Evolutionary conservation across 2,113 vertebrate species (phyloP).

Genomic region (Crotophaga sulcirostris): DNA sequence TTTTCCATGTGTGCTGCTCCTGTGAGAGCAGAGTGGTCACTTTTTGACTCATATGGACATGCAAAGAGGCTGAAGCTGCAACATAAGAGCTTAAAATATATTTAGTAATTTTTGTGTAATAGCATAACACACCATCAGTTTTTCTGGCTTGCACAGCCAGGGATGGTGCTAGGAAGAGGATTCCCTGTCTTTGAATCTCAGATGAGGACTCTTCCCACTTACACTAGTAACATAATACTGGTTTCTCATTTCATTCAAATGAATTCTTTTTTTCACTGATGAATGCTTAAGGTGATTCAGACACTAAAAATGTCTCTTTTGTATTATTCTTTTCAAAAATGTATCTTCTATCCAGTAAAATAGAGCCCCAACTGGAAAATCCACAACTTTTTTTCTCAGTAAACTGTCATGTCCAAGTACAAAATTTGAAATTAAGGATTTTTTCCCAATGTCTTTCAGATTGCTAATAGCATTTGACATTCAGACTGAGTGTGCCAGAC

Average conservation of each 20-base stretch:
- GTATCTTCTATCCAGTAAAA: background rate
- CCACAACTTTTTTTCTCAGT: background rate
- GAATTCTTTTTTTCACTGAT: background rate
- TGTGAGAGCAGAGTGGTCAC: background rate
- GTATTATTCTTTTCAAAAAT: background rate
- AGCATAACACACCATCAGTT: background rate
- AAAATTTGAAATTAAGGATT: background rate
- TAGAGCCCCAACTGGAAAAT: background rate
- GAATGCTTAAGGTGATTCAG: background rate
- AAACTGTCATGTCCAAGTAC: background rate
- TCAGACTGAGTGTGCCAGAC: background rate
- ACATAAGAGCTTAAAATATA: background rate
- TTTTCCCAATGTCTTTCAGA: background rate
- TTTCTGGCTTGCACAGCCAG: background rate
- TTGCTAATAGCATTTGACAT: background rate
- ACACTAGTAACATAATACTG: background rate
- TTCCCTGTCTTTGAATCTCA: background rate
- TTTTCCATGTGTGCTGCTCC: background rate
- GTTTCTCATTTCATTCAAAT: background rate
- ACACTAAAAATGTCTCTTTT: background rate
- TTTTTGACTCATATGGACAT: fast-evolving
- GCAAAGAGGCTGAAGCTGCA: background rate
- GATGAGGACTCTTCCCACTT: background rate
- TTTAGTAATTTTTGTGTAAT: background rate
- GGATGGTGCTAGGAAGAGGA: background rate